Conservation (phyloP, 2,113 vertebrate genomes). For the sheep (Ovis aries) region DNA sequence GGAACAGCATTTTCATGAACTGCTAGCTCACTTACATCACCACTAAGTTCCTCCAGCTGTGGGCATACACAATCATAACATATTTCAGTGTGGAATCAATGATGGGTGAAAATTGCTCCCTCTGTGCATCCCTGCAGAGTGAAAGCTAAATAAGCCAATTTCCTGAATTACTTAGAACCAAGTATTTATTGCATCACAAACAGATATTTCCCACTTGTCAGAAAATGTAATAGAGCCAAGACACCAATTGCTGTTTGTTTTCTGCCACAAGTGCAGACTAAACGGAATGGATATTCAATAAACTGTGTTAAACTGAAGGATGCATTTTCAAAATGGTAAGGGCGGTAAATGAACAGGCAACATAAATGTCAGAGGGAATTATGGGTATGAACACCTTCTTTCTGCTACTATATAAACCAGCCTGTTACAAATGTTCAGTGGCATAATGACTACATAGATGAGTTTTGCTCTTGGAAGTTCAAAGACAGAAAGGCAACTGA, state of each 20-base stretch:
- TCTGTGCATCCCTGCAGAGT: conserved; percentile 8
- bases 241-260: conserved; percentile 30
- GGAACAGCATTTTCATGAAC: neutral
- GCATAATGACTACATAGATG: neutral
- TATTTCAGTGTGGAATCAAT: conserved; percentile 10
- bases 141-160: conserved; percentile 47
- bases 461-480: neutral
- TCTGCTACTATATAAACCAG: neutral
- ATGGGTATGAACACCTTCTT: neutral
- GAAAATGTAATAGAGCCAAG: conserved; percentile 24
- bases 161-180: conserved; percentile 32
- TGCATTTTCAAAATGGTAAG: conserved; percentile 3
- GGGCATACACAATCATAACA: neutral
- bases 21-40: neutral
- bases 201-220: conserved; percentile 44
- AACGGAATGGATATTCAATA: conserved; percentile 1
- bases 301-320: neutral
- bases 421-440: neutral
- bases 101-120: conserved; percentile 15
- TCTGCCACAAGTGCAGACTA: neutral
- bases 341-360: neutral
- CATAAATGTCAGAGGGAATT: conserved; percentile 24
- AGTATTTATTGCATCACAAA: conserved; percentile 37
- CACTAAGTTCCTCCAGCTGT: neutral
- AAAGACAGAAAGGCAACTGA: neutral